Conservation (phyloP, 2,113 vertebrate species). For the Conger conger region DNA sequence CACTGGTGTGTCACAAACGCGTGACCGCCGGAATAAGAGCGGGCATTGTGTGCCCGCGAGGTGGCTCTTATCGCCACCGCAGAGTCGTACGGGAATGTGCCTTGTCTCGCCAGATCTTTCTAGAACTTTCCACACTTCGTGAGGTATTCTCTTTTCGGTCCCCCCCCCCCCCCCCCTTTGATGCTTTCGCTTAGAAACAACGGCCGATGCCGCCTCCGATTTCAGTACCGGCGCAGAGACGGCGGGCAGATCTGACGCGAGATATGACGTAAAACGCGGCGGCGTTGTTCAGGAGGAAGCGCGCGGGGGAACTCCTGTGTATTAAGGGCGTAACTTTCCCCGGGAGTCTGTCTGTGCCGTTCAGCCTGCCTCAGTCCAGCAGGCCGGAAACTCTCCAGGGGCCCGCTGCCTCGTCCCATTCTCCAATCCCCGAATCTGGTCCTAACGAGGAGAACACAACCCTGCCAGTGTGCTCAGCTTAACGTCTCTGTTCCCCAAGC, state of each 20-base stretch:
- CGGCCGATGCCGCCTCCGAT: neutral
- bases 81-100: neutral
- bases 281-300: neutral
- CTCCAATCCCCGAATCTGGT: neutral
- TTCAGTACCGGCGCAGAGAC: neutral
- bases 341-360: neutral
- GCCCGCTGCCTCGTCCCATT: neutral
- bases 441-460: neutral
- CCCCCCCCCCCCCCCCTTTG: neutral
- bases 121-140: too few species aligned
- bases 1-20: neutral
- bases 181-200: constrained; percentile 3
- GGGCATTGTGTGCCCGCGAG: neutral
- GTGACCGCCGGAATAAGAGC: neutral
- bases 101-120: neutral
- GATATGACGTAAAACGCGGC: neutral
- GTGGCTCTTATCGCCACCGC: neutral
- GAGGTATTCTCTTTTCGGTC: too few species aligned
- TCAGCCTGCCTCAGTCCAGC: neutral
- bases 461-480: neutral
- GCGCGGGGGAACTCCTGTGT: neutral
- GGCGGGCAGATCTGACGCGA: neutral
- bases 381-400: neutral
- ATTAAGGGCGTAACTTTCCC: constrained; percentile 5
- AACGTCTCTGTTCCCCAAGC: neutral